Conservation (phyloP, 2,888 invertebrate species). For the Thalpophila matura region DNA sequence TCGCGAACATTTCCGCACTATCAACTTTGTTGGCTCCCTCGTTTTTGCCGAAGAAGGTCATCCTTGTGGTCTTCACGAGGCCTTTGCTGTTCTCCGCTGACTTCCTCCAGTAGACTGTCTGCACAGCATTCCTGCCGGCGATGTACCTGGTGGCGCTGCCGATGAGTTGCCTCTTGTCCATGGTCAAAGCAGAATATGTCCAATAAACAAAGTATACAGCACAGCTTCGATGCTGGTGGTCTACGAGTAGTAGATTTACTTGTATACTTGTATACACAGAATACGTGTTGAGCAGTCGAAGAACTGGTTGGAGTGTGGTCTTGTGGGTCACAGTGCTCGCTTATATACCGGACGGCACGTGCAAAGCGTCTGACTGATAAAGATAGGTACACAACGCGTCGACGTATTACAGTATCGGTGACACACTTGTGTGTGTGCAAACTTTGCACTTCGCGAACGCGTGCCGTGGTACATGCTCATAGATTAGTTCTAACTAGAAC, state of each 20-base stretch:
- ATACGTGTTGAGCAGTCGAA: slow-evolving; percentile 38
- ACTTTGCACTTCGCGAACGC: slow-evolving; percentile 81
- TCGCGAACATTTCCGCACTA: slow-evolving; percentile 86
- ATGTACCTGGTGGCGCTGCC: slow-evolving; percentile 94
- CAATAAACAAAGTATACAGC: slow-evolving; percentile 47
- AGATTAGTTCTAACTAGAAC: slow-evolving; percentile 46
- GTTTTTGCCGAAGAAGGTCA: slow-evolving; percentile 90
- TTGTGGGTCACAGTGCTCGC: slow-evolving; percentile 23
- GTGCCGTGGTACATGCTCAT: slow-evolving; percentile 67
- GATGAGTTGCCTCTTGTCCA: slow-evolving; percentile 91
- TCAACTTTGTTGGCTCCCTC: slow-evolving; percentile 85
- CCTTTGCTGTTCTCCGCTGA: slow-evolving; percentile 85
- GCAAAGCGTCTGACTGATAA: slow-evolving; percentile 74
- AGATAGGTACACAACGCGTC: slow-evolving; percentile 68
- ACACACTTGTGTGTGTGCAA: slow-evolving; percentile 69
- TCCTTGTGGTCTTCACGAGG: slow-evolving; percentile 90
- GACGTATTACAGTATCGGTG: slow-evolving; percentile 64
- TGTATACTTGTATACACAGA: not conserved
- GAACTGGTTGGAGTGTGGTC: slow-evolving; percentile 36
- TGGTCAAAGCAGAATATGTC: slow-evolving; percentile 63
- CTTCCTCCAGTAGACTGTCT: slow-evolving; percentile 94
- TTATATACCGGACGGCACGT: slow-evolving; percentile 77
- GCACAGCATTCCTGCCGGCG: slow-evolving; percentile 93
- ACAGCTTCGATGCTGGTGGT: slow-evolving; percentile 40
- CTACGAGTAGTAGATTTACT: slow-evolving; percentile 17